phyloP scores from a whole-genome alignment of 2,113 vertebrate species.

The Eretmochelys imbricata region DNA sequence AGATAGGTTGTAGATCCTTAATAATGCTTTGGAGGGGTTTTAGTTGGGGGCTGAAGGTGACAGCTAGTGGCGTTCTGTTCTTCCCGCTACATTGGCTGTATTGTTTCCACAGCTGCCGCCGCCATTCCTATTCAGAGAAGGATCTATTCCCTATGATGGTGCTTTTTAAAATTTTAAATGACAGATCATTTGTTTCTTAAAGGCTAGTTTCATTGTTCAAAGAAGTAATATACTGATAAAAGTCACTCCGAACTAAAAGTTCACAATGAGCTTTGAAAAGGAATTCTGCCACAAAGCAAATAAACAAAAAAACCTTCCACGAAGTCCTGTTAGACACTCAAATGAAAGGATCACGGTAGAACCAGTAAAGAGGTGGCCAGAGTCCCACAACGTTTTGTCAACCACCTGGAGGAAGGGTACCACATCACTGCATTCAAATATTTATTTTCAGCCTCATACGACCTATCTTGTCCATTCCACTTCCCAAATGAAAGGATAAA shows the following conservation, averaged over 20 bases:
- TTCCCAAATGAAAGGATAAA: background rate
- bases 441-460: background rate
- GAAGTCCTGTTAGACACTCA: background rate
- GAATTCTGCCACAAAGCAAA: background rate
- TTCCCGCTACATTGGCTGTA: background rate
- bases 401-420: background rate
- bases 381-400: background rate
- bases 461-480: background rate
- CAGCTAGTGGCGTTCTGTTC: background rate
- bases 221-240: background rate
- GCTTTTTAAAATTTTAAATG: background rate
- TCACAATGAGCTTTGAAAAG: background rate
- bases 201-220: background rate
- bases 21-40: too few species aligned
- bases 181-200: background rate
- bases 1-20: too few species aligned
- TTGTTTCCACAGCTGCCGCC: background rate
- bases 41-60: too few species aligned
- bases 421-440: background rate
- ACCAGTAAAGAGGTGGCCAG: background rate
- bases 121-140: background rate
- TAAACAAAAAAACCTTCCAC: background rate
- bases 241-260: background rate
- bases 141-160: background rate
- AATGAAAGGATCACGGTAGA: background rate